Base-by-base conservation (phyloP, 1,140 invertebrate genomes). In the Notospermus geniculatus region DNA sequence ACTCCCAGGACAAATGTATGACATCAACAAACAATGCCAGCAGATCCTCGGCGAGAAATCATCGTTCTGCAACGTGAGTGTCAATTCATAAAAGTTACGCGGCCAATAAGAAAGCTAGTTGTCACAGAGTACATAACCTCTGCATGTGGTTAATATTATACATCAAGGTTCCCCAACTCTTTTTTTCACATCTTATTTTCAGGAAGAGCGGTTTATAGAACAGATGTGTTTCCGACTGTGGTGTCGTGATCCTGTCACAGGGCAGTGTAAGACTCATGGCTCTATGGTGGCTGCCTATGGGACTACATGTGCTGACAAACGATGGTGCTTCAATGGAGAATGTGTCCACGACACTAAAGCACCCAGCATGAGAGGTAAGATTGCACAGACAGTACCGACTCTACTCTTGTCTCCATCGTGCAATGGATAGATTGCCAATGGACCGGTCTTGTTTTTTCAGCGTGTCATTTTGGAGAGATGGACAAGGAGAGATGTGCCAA, bases 291-390 rank as follows among this genome's bases (percentile, higher is more conserved):
- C 46, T 4, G 46, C 46, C n/a, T n/a, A 23, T 23, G 46, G 46
- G 9, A 27, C 46, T n/a, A 7, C 46, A 9, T 50, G 46, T n/a
- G 46, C 5, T 4, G 46, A 50, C 25, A n/a, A n/a, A 50, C 4
- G n/a, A n/a, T 50, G 46, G 46, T 50, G 46, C 25, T 4, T 50
- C 5, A 50, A 50, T 27, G 46, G 46, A 5, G 5, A 50, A 27
- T 50, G 46, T 50, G n/a, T n/a, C 46, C 5, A 50, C n/a, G 46
- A 50, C n/a, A n/a, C n/a, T 9, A 50, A n/a, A n/a, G 46, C 46
- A 23, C 46, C 46, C n/a, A 19, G n/a, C 4, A 7, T 50, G 46
- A 9, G n/a, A 50, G 4, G 46, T 50, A 50, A 5, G 46, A 23
- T 5, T 50, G 9, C 46, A 50, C 46, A 5, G n/a, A 9, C n/a